phyloP scores from a whole-genome alignment of 2,113 vertebrate species.

The Scalopus aquaticus region DNA sequence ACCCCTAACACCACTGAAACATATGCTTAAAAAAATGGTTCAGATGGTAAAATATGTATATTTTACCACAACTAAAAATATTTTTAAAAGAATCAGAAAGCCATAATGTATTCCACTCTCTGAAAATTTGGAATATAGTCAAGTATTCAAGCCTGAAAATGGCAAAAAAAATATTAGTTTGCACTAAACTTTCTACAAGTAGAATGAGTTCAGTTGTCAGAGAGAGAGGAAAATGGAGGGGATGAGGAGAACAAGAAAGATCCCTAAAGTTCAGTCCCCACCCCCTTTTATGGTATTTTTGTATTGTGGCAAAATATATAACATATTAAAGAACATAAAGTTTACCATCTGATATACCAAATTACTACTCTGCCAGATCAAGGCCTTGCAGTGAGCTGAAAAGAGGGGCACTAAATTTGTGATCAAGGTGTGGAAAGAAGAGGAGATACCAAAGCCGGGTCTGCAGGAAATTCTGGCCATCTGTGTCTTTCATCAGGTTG shows the following conservation, averaged over 20 bases:
- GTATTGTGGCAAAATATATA: too few relatives aligned
- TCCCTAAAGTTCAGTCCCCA: too few relatives aligned
- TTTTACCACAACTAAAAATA: neutral
- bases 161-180: neutral
- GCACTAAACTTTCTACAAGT: neutral
- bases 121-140: neutral
- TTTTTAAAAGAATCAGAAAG: neutral
- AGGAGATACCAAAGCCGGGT: neutral
- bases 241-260: too few relatives aligned
- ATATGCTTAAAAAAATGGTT: neutral
- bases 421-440: neutral
- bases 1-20: neutral
- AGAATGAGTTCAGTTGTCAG: neutral
- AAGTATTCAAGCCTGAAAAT: neutral
- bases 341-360: too few relatives aligned
- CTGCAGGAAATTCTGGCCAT: neutral
- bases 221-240: too few relatives aligned
- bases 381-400: neutral
- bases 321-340: too few relatives aligned
- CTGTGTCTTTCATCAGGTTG: neutral
- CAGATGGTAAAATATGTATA: neutral
- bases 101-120: neutral
- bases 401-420: rapidly evolving
- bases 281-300: too few relatives aligned
- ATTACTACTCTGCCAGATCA: neutral